A percentile compares a stretch with the other conserved stretches of the same genome.
Conservation (phyloP, 1,140 invertebrate species). For the Eupristina koningsbergeri region DNA sequence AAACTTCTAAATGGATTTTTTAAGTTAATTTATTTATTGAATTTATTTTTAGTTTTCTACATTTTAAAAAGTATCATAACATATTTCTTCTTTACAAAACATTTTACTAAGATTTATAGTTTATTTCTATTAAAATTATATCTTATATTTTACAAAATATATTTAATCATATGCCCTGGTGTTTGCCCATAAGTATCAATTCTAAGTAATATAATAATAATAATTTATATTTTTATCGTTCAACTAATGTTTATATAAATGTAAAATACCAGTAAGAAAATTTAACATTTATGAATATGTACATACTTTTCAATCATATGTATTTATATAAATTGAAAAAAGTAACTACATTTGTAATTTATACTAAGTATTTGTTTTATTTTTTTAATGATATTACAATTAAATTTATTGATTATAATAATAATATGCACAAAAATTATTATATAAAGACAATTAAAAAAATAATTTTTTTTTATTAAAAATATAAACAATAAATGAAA, state of each 20-base stretch:
- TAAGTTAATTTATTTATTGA: background rate
- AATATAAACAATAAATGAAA: too few species aligned
- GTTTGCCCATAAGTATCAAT: conserved; percentile 68
- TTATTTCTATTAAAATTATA: background rate
- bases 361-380: background rate
- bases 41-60: background rate
- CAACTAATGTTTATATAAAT: background rate
- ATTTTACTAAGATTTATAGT: background rate
- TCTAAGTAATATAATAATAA: conserved; percentile 35
- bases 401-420: background rate
- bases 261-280: background rate
- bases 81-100: conserved; percentile 4
- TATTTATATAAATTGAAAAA: background rate
- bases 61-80: conserved; percentile 22
- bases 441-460: background rate
- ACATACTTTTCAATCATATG: background rate
- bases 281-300: background rate
- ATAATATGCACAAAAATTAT: background rate
- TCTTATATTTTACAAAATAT: conserved; percentile 65
- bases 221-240: background rate
- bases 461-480: too few species aligned
- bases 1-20: conserved; percentile 22
- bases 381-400: background rate
- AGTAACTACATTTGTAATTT: too few species aligned
- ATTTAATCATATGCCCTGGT: conserved; percentile 71